phyloP scores from a whole-genome alignment of 37 sponge, comb jelly and placozoan species.

The Beroe forskalii region DNA sequence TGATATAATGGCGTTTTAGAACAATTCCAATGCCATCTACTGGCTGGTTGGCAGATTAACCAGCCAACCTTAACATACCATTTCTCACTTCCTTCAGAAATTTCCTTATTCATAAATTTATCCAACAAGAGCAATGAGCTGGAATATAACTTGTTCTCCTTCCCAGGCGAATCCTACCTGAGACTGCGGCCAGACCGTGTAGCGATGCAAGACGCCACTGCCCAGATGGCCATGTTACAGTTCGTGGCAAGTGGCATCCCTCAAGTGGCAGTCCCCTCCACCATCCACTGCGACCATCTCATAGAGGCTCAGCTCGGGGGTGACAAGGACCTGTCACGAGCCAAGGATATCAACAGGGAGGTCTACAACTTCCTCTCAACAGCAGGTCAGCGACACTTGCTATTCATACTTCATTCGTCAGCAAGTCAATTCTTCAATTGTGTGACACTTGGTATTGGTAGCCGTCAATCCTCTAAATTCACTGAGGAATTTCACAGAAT shows the following conservation, averaged over 20 bases:
- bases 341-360: conserved; percentile 88
- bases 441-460: too few species aligned
- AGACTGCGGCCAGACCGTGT: conserved; percentile 92
- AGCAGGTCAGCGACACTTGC: conserved; percentile 71
- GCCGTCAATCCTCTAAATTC: too few species aligned
- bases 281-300: conserved; percentile 99
- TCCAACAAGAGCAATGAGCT: too few species aligned
- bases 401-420: too few species aligned
- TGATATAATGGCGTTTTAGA: neutral
- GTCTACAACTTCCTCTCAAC: conserved; percentile 94
- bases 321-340: conserved; percentile 79
- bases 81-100: too few species aligned
- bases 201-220: conserved; percentile 99
- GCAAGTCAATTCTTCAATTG: too few species aligned
- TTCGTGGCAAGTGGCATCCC: conserved; percentile 98
- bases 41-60: too few species aligned
- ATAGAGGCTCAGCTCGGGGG: conserved; percentile 98
- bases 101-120: too few species aligned
- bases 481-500: too few species aligned
- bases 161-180: conserved; percentile 90
- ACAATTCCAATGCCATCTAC: neutral
- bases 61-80: too few species aligned
- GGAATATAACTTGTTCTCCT: too few species aligned
- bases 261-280: conserved; percentile 94
- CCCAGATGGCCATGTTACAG: conserved; percentile 99